A percentile compares a stretch with the other conserved stretches of the same genome.
Conservation (phyloP, 1,140 invertebrate species). For the Drosophila mayri region DNA sequence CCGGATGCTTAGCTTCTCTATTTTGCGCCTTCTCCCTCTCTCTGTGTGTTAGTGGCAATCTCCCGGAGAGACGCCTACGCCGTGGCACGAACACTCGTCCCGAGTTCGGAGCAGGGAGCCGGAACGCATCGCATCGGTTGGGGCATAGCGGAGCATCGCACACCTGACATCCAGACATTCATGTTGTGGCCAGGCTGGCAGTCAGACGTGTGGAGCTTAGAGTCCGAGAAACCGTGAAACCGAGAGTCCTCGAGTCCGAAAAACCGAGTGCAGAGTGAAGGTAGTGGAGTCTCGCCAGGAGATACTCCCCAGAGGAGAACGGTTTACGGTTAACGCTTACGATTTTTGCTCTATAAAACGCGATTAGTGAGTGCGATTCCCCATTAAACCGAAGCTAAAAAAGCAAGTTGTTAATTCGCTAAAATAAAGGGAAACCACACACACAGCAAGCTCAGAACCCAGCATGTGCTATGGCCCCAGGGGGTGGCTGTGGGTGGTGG, state of each 20-base stretch:
- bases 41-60: background rate
- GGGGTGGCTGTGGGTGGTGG: slow-evolving; percentile 29
- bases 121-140: slow-evolving; percentile 48
- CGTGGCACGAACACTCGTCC: slow-evolving; percentile 25
- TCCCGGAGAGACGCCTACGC: slow-evolving; percentile 49
- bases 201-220: slow-evolving; percentile 78
- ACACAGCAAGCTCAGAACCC: slow-evolving; percentile 9
- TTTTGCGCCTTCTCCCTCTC: background rate
- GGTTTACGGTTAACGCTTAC: background rate
- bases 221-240: slow-evolving; percentile 23
- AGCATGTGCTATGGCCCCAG: slow-evolving; percentile 46
- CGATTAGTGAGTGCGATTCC: slow-evolving; percentile 7
- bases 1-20: background rate
- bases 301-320: slow-evolving; percentile 15
- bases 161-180: slow-evolving; percentile 82
- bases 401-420: slow-evolving; percentile 8
- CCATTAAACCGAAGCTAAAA: background rate
- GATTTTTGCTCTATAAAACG: background rate
- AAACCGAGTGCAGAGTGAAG: slow-evolving; percentile 55
- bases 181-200: slow-evolving; percentile 80
- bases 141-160: slow-evolving; percentile 45
- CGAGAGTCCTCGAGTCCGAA: slow-evolving; percentile 14
- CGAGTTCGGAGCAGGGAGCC: slow-evolving; percentile 51
- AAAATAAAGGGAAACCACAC: slow-evolving; percentile 22
- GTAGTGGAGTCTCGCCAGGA: slow-evolving; percentile 23